These are phyloP conservation scores for Keiferia lycopersicella DNA, from an alignment of 2,888 invertebrate genomes.

Conservation along the genomic window DNA sequence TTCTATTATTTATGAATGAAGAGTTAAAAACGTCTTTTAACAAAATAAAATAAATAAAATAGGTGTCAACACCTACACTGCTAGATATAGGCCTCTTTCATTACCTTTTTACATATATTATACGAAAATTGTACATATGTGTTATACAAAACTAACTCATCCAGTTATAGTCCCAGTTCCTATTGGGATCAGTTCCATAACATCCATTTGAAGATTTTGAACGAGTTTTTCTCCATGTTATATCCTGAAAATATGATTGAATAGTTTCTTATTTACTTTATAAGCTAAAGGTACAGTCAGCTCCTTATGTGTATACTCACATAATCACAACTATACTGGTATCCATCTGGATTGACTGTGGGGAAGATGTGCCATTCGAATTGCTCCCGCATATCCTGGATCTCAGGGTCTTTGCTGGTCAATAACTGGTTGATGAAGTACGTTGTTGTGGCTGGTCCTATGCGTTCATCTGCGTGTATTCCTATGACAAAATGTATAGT, in stretches of 20 bases:
- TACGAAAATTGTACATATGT: no score
- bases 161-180: constrained; percentile 88
- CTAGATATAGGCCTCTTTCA: no score
- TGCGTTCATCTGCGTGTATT: constrained; percentile 91
- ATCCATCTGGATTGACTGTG: constrained; percentile 89
- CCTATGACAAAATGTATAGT: constrained; percentile 46
- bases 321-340: constrained; percentile 78
- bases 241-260: constrained; percentile 68
- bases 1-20: no score
- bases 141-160: constrained; percentile 45
- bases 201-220: constrained; percentile 74
- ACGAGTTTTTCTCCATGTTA: constrained; percentile 88
- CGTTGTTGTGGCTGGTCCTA: constrained; percentile 84
- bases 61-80: no score
- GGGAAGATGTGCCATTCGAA: constrained; percentile 90
- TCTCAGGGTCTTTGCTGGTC: constrained; percentile 72
- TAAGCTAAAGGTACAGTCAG: no score
- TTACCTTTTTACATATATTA: no score
- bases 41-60: no score
- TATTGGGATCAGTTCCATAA: constrained; percentile 88
- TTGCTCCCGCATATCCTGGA: constrained; percentile 73
- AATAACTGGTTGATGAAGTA: constrained; percentile 84
- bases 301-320: constrained; percentile 6
- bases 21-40: no score
- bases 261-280: background rate